Evolutionary conservation across 2,888 invertebrate genomes (phyloP), one percentile per base, ranked within the genome.

Genomic region (Macrophya alboannulata): DNA sequence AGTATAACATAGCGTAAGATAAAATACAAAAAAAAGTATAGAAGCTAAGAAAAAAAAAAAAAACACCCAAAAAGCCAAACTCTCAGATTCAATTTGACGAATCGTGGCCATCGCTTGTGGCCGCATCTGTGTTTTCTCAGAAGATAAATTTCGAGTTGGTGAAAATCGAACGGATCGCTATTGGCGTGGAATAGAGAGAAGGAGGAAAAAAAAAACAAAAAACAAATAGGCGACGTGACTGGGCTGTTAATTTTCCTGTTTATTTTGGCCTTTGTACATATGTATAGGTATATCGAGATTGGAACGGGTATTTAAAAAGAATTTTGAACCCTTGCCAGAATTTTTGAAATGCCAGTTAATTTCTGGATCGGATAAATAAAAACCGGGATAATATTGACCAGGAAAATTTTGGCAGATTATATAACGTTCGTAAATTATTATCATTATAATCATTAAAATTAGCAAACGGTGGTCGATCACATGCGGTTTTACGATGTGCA

Each of bases 61-160:
- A 25, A 6, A 76, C 48, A 48, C 15, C 25, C 21, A 17, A 17
- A 1, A 37, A 59, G 15, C 55, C 17, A 45, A 48, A 82, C 45
- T 82, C 82, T 65, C 5, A 15, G 65, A n/a, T 82, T 82, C 31
- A 51, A 82, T 82, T 82, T 82, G 82, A 65, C 82, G 65, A 82
- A 82, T 82, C 82, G 65, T 40, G 62, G 62, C 82, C 17, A 82
- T 82, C 25, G 82, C 65, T 65, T 45, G 45, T 82, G 48, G 65
- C 82, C 82, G 15, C 71, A 62, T 62, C 43, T 82, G 82, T 82
- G 43, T 82, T 65, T 65, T 37, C 65, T 65, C 12, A 82, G 45
- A 82, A 82, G 62, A 82, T 82, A 31, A 82, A 82, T 82, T 82
- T 62, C 65, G 25, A 62, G 25, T 62, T 12, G 25, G 62, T 62